A percentile compares a stretch with the other conserved stretches of the same genome.
These are phyloP conservation scores for Dryoscopus gambensis DNA, from an alignment of 2,113 vertebrate genomes.

Conservation along the genomic window DNA sequence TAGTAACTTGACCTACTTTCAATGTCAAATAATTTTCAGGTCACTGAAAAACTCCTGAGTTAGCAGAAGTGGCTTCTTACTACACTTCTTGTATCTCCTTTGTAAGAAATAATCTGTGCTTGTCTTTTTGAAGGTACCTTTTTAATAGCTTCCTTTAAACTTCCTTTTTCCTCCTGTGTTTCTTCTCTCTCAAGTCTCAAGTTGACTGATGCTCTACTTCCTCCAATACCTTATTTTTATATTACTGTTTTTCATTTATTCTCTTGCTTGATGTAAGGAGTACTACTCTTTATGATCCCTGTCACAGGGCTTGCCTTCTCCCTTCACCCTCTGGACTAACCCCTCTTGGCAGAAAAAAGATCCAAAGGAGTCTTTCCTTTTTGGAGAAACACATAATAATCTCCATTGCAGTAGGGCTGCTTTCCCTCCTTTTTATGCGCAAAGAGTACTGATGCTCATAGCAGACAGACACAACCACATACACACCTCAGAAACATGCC, in stretches of 20 bases:
- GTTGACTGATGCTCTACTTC: background rate
- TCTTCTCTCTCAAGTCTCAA: background rate
- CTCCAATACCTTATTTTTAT: background rate
- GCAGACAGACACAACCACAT: background rate
- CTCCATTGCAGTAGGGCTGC: background rate
- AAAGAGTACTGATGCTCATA: background rate
- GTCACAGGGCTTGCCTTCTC: background rate
- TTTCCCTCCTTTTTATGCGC: background rate
- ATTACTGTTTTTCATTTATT: background rate
- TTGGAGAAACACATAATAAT: background rate
- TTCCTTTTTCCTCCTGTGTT: background rate
- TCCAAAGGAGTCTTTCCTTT: background rate
- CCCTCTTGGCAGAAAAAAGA: background rate
- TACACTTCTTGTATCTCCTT: background rate
- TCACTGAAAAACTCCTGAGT: background rate
- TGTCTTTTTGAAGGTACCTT: background rate
- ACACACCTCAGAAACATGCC: background rate
- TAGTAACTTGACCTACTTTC: slow-evolving; percentile 15
- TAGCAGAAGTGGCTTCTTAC: background rate
- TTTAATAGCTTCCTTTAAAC: background rate
- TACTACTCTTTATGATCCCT: background rate
- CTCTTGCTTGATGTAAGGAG: background rate
- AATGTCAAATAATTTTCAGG: background rate
- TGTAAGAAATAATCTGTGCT: background rate
- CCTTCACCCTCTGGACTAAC: background rate